These are phyloP conservation scores for Nyleta sp. DNA, from an alignment of 2,888 invertebrate species.

Conservation along the genomic window DNA sequence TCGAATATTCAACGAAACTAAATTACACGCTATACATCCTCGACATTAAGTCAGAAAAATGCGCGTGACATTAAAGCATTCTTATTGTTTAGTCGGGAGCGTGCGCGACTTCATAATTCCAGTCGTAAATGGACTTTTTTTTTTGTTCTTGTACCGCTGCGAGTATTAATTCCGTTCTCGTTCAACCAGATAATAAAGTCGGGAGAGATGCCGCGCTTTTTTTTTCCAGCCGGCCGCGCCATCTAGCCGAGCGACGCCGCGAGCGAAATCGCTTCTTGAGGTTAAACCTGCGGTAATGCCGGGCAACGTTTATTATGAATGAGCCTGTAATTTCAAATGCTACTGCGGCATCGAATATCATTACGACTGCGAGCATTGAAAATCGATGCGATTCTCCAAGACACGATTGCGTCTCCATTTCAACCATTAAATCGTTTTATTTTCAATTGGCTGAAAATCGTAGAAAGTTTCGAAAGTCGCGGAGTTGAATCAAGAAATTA, in stretches of 20 bases:
- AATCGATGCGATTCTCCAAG: slow-evolving; percentile 35
- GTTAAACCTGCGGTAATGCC: slow-evolving; percentile 58
- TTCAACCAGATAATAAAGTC: slow-evolving; percentile 56
- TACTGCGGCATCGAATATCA: slow-evolving; percentile 54
- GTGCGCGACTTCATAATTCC: slow-evolving; percentile 46
- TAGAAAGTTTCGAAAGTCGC: slow-evolving; percentile 18
- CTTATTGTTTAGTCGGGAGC: slow-evolving; percentile 44
- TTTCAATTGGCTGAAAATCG: not conserved
- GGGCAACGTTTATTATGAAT: slow-evolving; percentile 59
- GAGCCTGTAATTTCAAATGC: slow-evolving; percentile 60
- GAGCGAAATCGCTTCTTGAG: slow-evolving; percentile 62
- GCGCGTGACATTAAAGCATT: slow-evolving; percentile 26
- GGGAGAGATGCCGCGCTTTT: slow-evolving; percentile 19
- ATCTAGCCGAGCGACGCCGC: slow-evolving; percentile 42
- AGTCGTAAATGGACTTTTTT: slow-evolving; percentile 55
- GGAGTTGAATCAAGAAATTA: not conserved
- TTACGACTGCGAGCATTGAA: slow-evolving; percentile 40
- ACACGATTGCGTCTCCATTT: slow-evolving; percentile 63
- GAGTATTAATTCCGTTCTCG: slow-evolving; percentile 57
- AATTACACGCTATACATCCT: slow-evolving; percentile 14
- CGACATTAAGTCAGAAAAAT: slow-evolving; percentile 17
- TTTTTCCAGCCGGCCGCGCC: slow-evolving; percentile 14
- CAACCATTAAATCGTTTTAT: slow-evolving; percentile 8
- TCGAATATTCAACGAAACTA: not conserved
- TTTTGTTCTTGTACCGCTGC: slow-evolving; percentile 30